A percentile compares a stretch with the other conserved stretches of the same genome.
These are phyloP conservation scores for Gryllus longicercus DNA, from an alignment of 2,888 invertebrate species.

Conservation along the genomic window DNA sequence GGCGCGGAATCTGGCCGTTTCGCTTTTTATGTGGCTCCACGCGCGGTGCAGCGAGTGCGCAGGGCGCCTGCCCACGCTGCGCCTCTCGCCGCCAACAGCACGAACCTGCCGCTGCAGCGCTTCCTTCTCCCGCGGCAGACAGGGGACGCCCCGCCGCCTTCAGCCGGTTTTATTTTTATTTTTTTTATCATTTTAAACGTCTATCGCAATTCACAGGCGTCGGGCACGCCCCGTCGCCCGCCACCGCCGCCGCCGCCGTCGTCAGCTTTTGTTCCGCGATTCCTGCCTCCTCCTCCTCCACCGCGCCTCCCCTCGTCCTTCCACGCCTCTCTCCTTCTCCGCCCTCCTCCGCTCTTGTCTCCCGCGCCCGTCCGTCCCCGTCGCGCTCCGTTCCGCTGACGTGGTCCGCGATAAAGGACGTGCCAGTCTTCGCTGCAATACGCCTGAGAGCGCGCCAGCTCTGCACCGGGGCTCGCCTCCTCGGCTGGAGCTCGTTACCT, in stretches of 20 bases:
- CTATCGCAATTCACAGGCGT: neutral
- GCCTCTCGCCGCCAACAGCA: neutral
- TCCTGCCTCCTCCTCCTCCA: neutral
- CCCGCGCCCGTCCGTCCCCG: neutral
- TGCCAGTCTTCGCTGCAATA: neutral
- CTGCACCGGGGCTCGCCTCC: no score
- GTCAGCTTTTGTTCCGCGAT: neutral
- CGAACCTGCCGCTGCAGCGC: neutral
- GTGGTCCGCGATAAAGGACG: neutral
- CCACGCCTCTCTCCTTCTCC: neutral
- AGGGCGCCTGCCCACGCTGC: no score
- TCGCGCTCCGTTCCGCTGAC: neutral
- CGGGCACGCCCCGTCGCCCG: neutral
- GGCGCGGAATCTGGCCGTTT: no score
- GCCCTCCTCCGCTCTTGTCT: neutral
- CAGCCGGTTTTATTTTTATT: neutral
- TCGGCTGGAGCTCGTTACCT: no score
- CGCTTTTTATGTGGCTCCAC: no score
- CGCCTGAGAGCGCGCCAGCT: no score
- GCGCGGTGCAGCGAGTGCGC: no score
- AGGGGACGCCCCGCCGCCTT: neutral
- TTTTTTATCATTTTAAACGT: conserved; percentile 11
- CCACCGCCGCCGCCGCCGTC: neutral
- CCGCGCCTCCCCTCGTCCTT: neutral
- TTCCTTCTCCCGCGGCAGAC: neutral